Evolutionary conservation across 1,140 invertebrate genomes (phyloP), one percentile per base, ranked within the genome.

Genomic region (Diachasma alloeum): DNA sequence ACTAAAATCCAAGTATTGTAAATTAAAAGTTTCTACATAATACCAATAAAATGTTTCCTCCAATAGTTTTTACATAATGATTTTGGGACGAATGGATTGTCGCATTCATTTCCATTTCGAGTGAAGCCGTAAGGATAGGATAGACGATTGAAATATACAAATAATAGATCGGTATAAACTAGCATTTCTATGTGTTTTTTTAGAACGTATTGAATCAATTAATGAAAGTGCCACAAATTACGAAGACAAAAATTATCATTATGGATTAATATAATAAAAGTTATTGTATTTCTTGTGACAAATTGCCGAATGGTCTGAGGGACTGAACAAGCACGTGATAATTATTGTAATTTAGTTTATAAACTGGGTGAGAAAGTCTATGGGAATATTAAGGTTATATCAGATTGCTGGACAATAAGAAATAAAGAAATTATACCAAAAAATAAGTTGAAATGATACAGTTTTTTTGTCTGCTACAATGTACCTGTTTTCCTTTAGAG

Each of bases 381-480:
- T 63, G 59, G 59, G 48, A 56, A 56, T 56, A 56, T 63, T 63
- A 31, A 63, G 22, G 59, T 63, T 63, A 63, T 63, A 63, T 63
- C 59, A 63, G 22, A 63, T 63, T 63, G 59, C 59, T 63, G 59
- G 59, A 63, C 59, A 63, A 63, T 63, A 63, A 26, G 9, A 63
- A 63, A 26, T 63, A 26, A 63, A 63, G 11, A 63, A 26, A 26
- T 63, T 26, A 63, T 63, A 63, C 24, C 10, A 63, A 63, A 63
- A 63, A 26, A 63, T 26, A n/a, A 26, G 4, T 19, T 13, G 13
- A n/a, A n/a, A n/a, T n/a, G n/a, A n/a, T 59, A 15, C 1, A 19
- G 2, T 59, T 22, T 4, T 59, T 22, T 59, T 59, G 13, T 15
- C n/a, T 48, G 5, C 53, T 22, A 10, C 19, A 8, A 59, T 59